Base-by-base conservation (phyloP, 35 echinoderm and acorn worm species). In the Strongylocentrotus purpuratus region DNA sequence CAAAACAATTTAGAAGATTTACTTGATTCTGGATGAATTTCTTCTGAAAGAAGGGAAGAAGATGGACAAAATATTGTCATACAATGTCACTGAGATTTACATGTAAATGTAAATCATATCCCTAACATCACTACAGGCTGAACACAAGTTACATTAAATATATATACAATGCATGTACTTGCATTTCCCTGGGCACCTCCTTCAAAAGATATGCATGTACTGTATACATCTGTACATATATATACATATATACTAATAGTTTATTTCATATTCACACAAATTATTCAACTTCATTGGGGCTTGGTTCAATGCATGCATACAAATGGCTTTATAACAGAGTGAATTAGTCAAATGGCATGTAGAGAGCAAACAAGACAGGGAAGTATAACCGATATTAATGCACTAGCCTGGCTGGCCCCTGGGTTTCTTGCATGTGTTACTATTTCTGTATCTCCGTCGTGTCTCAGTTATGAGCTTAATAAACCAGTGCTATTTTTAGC, bases 381-480 rank as follows among this genome's bases (percentile, higher is more conserved):
- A 78, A 78, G 25, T 28, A 78, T 28, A 78, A 71, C 18, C 61
- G 25, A 71, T 71, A 20, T 28, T 78, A 78, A 89, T 89, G 87
- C 45, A 46, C 5, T 4, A 13, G n/a, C n/a, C n/a, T n/a, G n/a
- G n/a, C n/a, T n/a, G 25, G 87, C 87, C 87, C 87, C 87, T 33
- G 87, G 87, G 87, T 33, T 17, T 89, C 87, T 89, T 33, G 33
- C 14, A 9, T 15, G 33, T 14, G 87, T 46, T 33, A 45, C 87
- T 89, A 89, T 89, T 89, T 45, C 45, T 46, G 87, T 45, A 89
- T 14, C 12, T 46, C 87, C 12, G 0, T 41, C 35, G 33, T 22
- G 87, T 89, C 87, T 89, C 87, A 46, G 33, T 89, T 89, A 89
- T 89, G 45, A 89, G 87, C 87, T 89, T 89, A 89, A 89, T 89